A percentile compares a stretch with the other conserved stretches of the same genome.
Evolutionary conservation across 2,888 invertebrate genomes (phyloP).

Genomic region (Bedellia somnulentella): DNA sequence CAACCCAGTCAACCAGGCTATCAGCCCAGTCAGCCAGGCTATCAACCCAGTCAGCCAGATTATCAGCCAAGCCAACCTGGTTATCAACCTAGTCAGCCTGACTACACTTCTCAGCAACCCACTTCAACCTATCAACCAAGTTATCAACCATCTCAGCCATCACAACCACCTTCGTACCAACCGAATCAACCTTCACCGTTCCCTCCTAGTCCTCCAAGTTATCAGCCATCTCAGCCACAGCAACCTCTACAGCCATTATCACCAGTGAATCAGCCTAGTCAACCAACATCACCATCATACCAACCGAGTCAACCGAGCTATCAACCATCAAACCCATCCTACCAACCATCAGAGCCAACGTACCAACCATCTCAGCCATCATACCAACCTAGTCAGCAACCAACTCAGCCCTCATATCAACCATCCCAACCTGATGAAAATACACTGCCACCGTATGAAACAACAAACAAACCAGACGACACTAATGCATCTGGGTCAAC

Average conservation of each 20-base stretch:
- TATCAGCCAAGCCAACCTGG: conserved; percentile 15
- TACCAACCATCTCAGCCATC: conserved; percentile 14
- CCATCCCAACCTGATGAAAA: conserved; percentile 16
- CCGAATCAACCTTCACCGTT: conserved; percentile 7
- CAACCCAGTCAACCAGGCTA: conserved; percentile 13
- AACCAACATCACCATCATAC: conserved; percentile 17
- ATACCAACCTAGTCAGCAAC: conserved; percentile 12
- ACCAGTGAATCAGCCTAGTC: conserved; percentile 18
- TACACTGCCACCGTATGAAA: conserved; percentile 10
- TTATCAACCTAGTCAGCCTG: conserved; percentile 17
- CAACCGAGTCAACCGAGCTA: conserved; percentile 13
- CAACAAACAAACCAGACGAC: conserved; percentile 5
- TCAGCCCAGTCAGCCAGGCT: conserved; percentile 14
- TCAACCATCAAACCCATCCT: conserved; percentile 14
- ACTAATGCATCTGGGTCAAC: conserved; percentile 10
- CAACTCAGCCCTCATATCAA: conserved; percentile 9
- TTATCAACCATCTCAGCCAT: conserved; percentile 14
- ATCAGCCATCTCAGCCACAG: conserved; percentile 12
- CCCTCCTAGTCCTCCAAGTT: conserved; percentile 8
- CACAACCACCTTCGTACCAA: conserved; percentile 12
- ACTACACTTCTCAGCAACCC: conserved; percentile 22
- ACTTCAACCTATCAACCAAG: conserved; percentile 10
- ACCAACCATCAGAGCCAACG: conserved; percentile 14
- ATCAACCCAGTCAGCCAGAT: conserved; percentile 14
- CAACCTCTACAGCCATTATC: conserved; percentile 13